phyloP scores from a whole-genome alignment of 2,797 vertebrate species.

The Phoeniculus purpureus region DNA sequence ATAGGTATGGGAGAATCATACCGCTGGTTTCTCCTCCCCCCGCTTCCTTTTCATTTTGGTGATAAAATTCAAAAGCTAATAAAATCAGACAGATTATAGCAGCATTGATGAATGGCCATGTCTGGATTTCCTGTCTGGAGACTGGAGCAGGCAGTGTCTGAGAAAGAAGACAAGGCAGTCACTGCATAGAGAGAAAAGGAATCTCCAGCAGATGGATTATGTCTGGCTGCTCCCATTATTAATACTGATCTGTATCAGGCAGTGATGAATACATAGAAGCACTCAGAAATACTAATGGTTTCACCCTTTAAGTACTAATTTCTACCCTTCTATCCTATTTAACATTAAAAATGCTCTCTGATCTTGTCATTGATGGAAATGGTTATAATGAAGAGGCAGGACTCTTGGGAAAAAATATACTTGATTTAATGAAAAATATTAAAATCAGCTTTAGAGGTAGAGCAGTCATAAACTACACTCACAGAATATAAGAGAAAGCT shows the following conservation, averaged over 20 bases:
- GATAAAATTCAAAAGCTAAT: constrained; percentile 81
- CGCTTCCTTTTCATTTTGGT: constrained; percentile 57
- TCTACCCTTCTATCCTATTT: constrained; percentile 66
- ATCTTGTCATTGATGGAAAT: constrained; percentile 72
- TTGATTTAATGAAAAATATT: constrained; percentile 71
- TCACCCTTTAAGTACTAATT: constrained; percentile 73
- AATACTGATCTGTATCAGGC: constrained; percentile 78
- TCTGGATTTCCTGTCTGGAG: constrained; percentile 81
- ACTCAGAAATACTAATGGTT: constrained; percentile 72
- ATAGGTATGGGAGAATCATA: not conserved
- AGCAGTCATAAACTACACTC: constrained; percentile 23
- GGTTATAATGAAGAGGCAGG: constrained; percentile 64
- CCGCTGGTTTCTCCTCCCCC: not conserved
- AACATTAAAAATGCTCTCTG: constrained; percentile 72
- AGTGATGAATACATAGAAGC: constrained; percentile 73
- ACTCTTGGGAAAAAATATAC: constrained; percentile 56
- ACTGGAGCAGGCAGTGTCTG: constrained; percentile 70
- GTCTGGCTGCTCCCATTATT: constrained; percentile 75
- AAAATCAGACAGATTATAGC: constrained; percentile 79
- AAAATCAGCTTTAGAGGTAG: constrained; percentile 58
- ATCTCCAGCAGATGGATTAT: constrained; percentile 75
- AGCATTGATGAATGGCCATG: constrained; percentile 78
- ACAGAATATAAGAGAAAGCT: constrained; percentile 5
- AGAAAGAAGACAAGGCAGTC: constrained; percentile 69
- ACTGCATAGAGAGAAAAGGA: constrained; percentile 66